A percentile compares a stretch with the other conserved stretches of the same genome.
Conservation (phyloP, 1,140 invertebrate species). For the Campoletis sonorensis region DNA sequence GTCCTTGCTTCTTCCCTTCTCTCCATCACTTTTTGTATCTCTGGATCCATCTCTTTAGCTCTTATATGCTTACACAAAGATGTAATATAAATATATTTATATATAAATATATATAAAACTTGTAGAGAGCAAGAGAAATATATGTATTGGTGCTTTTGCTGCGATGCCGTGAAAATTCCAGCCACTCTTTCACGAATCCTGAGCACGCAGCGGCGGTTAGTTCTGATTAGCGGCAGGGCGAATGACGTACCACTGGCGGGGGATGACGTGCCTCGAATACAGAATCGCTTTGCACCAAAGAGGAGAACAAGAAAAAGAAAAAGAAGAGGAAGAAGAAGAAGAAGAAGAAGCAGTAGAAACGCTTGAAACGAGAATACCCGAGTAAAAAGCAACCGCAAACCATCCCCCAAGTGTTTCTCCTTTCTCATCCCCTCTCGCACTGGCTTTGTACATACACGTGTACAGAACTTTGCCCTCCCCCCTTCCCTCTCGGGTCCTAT, state of each 20-base stretch:
- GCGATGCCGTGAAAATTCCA: conserved; percentile 38
- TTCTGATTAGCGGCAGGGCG: conserved; percentile 76
- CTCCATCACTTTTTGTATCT: no score
- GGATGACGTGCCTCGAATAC: conserved; percentile 73
- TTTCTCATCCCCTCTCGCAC: conserved; percentile 10
- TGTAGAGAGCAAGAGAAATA: background rate
- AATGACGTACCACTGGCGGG: conserved; percentile 76
- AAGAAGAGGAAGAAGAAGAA: background rate
- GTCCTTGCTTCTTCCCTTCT: conserved; percentile 33
- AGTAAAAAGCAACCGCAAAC: conserved; percentile 20
- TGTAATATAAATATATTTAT: background rate
- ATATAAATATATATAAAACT: background rate
- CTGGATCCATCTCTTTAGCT: conserved; percentile 44
- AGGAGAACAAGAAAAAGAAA: no score
- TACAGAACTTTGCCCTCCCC: background rate
- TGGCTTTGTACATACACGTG: background rate
- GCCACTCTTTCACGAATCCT: conserved; percentile 61
- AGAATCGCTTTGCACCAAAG: conserved; percentile 36
- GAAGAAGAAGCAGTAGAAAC: conserved; percentile 14
- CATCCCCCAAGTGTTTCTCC: background rate
- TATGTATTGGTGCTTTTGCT: conserved; percentile 42
- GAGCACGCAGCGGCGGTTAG: conserved; percentile 74
- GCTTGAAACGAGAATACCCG: conserved; percentile 32
- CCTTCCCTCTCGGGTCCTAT: background rate
- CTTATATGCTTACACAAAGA: background rate